Evolutionary conservation across 2,888 invertebrate species (phyloP), one percentile per base, ranked within the genome.

Genomic region (Mythimna impura): DNA sequence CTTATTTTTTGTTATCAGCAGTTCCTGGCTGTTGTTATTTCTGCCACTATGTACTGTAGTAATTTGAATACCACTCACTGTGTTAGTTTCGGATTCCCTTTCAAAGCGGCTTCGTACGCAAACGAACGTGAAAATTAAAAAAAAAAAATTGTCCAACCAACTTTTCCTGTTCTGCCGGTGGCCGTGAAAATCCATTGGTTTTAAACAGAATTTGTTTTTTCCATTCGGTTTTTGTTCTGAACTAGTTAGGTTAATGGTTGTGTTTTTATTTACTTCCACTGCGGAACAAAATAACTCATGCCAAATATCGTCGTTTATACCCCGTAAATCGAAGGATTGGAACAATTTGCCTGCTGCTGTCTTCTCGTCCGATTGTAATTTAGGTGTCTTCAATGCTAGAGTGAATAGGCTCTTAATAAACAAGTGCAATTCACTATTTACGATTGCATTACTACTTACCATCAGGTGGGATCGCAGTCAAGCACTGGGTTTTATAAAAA

Each of bases 51-150:
- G 47, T 17, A 47, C 17, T 47, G 17, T 6, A 20, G 50, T 50
- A 7, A 6, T 20, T 47, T 3, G 3, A 22, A 22, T 2, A 7
- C 25, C 43, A 47, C 1, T 22, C 17, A 22, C 8, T 47, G n/a
- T 34, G 50, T 14, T 57, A 6, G 5, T 73, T n/a, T 17, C 5
- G 8, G 6, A 5, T 78, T 78, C 50, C 25, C 55, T 71, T 62
- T 79, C 20, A 75, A 1, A 1, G 0, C 9, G 4, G 9, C 9
- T 43, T 3, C 12, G 36, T 20, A n/a, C 14, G 30, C 47, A 30
- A 55, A 50, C 14, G 34, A 34, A n/a, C 22, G 57, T 9, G 40
- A 40, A 50, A 58, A n/a, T 20, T 20, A 5, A 8, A 73, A 50
- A 57, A n/a, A 47, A 20, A 50, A 30, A 22, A n/a, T 9, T n/a